Conservation (phyloP, 2,888 invertebrate genomes). For the Perizoma flavofasciatum region DNA sequence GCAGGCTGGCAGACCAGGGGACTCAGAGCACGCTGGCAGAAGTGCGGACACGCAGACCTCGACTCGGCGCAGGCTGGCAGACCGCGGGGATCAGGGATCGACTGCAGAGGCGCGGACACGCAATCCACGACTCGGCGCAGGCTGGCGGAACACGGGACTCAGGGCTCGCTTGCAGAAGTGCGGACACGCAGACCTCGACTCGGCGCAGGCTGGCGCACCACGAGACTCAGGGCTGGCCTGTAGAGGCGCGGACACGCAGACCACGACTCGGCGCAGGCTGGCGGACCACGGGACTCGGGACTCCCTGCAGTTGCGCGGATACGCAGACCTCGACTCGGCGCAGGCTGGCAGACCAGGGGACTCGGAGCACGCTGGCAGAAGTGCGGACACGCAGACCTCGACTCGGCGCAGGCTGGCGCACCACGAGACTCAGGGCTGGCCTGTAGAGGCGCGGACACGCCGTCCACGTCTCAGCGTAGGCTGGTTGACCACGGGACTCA, state of each 20-base stretch:
- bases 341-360: background rate
- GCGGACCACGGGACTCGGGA: background rate
- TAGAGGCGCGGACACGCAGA: background rate
- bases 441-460: constrained; percentile 1
- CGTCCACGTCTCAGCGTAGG: background rate
- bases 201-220: constrained; percentile 2
- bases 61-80: constrained; percentile 1
- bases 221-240: background rate
- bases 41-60: constrained; percentile 2
- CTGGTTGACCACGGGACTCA: background rate
- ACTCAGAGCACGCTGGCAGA: background rate
- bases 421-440: background rate
- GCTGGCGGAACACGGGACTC: too few species aligned
- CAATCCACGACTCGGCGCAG: background rate
- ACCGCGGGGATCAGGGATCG: background rate
- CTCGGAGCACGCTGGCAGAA: background rate
- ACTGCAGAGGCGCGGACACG: background rate
- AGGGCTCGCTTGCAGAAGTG: background rate
- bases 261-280: background rate
- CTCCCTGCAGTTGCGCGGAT: background rate
- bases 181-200: too few species aligned
- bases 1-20: constrained; percentile 5
- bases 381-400: background rate
- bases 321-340: background rate
- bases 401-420: background rate